phyloP scores from a whole-genome alignment of 2,797 vertebrate genomes.

The Momotus momota region DNA sequence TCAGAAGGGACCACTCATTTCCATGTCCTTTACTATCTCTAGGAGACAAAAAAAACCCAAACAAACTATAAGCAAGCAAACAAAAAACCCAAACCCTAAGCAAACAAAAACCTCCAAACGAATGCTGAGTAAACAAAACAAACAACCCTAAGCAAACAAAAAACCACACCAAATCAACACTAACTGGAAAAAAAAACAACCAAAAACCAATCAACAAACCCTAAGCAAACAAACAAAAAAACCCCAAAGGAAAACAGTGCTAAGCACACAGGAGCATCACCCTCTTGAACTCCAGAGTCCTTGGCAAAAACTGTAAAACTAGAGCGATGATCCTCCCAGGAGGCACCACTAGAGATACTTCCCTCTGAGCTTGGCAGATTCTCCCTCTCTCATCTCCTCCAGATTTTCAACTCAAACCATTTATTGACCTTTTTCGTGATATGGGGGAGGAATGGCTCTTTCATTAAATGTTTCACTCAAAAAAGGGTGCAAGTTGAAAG shows the following conservation, averaged over 20 bases:
- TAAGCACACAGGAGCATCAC: neutral
- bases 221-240: neutral
- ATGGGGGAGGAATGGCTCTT: too few relatives aligned
- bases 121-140: too few relatives aligned
- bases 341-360: neutral
- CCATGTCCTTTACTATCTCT: neutral
- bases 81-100: too few relatives aligned
- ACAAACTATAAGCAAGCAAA: too few relatives aligned
- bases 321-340: neutral
- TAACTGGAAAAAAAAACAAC: too few relatives aligned
- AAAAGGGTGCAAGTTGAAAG: neutral
- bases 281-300: neutral
- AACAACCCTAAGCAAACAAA: too few relatives aligned
- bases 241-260: neutral
- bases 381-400: neutral
- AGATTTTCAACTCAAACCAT: neutral
- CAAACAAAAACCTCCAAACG: neutral
- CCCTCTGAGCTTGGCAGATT: neutral
- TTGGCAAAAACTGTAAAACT: neutral
- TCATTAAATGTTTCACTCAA: neutral
- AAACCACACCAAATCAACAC: too few relatives aligned
- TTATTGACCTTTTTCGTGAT: neutral
- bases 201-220: too few relatives aligned
- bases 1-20: neutral
- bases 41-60: neutral